These are phyloP conservation scores for Harpagifer antarcticus DNA, from an alignment of 2,797 vertebrate species.

Conservation along the genomic window DNA sequence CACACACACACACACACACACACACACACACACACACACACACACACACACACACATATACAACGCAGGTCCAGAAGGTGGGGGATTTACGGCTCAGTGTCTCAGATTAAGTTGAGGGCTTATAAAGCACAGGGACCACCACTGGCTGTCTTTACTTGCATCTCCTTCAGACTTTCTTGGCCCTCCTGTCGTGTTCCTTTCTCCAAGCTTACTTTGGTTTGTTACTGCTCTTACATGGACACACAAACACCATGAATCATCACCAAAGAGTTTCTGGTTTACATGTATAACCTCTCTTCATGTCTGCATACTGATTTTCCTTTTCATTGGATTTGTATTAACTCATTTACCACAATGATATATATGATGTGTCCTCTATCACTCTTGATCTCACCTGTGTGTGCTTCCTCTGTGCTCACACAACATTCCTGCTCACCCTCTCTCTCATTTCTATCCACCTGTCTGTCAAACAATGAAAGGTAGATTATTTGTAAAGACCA, in stretches of 20 bases:
- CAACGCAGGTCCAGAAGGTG: conserved; percentile 65
- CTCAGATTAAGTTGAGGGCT: conserved; percentile 77
- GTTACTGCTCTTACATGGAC: no score
- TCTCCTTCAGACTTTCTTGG: background rate
- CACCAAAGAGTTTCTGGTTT: no score
- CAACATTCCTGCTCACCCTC: background rate
- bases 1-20: no score
- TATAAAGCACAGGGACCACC: conserved; percentile 62
- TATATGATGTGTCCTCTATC: background rate
- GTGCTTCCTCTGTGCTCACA: background rate
- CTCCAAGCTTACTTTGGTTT: background rate
- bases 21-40: background rate
- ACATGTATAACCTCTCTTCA: background rate
- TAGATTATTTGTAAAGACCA: background rate
- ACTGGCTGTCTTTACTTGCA: conserved; percentile 30
- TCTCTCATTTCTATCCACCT: background rate
- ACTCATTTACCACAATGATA: background rate
- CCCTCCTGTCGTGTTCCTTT: background rate
- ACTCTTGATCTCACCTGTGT: background rate
- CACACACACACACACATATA: no score
- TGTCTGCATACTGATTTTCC: background rate
- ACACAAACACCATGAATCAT: no score
- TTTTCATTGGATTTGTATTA: no score
- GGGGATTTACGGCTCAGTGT: conserved; percentile 76
- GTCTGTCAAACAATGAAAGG: background rate